Conservation (phyloP, 2,797 vertebrate genomes). For the Melanotaenia trifasciata region DNA sequence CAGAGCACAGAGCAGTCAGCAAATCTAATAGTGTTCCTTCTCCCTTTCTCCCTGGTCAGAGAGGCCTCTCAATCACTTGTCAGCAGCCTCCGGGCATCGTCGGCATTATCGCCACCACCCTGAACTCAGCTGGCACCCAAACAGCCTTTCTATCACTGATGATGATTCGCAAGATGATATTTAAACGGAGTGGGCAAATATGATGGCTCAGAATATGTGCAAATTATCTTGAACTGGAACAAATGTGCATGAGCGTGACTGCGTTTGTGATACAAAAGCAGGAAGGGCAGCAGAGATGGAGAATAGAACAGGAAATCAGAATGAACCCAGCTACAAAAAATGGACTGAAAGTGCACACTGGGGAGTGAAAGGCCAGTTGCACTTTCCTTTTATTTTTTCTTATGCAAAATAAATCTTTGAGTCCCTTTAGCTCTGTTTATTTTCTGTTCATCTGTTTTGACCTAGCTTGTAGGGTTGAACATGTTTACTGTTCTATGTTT, state of each 20-base stretch:
- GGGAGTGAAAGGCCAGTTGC: too few relatives aligned
- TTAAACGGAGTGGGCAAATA: constrained; percentile 50
- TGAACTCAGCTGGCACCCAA: constrained; percentile 58
- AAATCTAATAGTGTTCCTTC: constrained; percentile 50
- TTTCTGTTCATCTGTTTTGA: too few relatives aligned
- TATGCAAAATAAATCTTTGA: too few relatives aligned
- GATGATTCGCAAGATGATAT: constrained; percentile 36
- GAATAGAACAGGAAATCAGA: background rate
- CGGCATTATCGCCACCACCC: constrained; percentile 43
- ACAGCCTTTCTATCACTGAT: constrained; percentile 55
- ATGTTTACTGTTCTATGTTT: too few relatives aligned
- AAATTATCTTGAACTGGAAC: constrained; percentile 42
- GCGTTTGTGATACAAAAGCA: constrained; percentile 17
- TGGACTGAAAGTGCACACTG: background rate
- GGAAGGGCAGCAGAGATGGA: background rate
- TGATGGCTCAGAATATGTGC: constrained; percentile 33
- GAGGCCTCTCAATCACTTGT: constrained; percentile 51
- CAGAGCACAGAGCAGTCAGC: constrained; percentile 50
- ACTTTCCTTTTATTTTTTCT: background rate
- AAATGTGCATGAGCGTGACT: constrained; percentile 15
- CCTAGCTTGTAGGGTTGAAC: too few relatives aligned
- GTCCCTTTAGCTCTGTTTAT: too few relatives aligned
- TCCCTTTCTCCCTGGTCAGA: constrained; percentile 26
- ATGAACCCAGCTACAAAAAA: background rate
- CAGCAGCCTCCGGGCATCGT: constrained; percentile 42